Percentiles rank a stretch among this genome's conserved stretches.
Conservation (phyloP, 2,113 vertebrate species). For the Cepphus grylle region DNA sequence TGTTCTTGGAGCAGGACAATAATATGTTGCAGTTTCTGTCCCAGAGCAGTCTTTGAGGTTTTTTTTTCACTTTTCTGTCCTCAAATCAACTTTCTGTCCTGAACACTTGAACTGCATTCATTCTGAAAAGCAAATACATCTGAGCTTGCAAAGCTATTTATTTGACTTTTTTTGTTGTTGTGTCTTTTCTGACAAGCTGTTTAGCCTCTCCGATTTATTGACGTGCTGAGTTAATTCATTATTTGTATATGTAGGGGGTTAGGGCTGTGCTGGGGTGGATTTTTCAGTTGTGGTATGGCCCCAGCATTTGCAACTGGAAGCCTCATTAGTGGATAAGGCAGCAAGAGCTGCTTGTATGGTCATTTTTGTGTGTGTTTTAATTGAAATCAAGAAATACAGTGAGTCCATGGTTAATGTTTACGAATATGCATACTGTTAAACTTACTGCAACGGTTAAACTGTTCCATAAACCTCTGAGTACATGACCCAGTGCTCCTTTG, state of each 20-base stretch:
- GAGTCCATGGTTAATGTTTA: neutral
- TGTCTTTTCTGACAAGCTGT: neutral
- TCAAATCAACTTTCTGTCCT: neutral
- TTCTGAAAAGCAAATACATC: neutral
- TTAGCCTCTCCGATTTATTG: neutral
- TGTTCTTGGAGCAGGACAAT: neutral
- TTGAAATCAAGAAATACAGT: neutral
- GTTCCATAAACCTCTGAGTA: neutral
- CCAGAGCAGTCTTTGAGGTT: neutral
- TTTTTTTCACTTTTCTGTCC: neutral
- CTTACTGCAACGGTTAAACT: neutral
- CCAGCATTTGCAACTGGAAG: neutral
- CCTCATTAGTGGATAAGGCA: neutral
- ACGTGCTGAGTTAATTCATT: neutral
- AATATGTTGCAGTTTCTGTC: neutral
- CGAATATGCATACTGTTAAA: neutral
- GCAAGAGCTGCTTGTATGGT: neutral
- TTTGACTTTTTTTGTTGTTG: neutral
- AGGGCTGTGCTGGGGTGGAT: neutral
- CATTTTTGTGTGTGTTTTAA: neutral
- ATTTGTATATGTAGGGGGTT: neutral
- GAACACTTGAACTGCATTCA: neutral
- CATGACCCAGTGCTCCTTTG: neutral
- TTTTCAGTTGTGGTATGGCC: neutral
- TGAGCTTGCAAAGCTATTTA: neutral